Conservation (phyloP, 2,797 vertebrate genomes). For the Otolemur crassicaudatus region DNA sequence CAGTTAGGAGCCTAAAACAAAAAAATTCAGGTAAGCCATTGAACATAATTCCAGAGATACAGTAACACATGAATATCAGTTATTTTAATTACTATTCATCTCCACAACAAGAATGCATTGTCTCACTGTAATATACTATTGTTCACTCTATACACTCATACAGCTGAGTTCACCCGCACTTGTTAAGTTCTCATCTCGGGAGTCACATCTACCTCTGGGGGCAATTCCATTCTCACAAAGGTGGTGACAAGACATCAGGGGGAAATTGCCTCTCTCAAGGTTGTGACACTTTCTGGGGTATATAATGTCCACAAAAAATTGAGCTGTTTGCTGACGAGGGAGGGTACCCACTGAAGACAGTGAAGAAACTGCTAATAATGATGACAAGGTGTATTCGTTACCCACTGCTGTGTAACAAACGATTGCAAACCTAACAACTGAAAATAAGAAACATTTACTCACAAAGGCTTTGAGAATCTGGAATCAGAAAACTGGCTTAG, state of each 20-base stretch:
- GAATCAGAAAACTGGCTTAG: not conserved
- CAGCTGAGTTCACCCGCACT: accelerated
- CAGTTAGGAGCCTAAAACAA: not conserved
- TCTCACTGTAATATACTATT: not conserved
- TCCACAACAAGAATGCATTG: not conserved
- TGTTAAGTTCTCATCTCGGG: not conserved
- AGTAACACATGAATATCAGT: not conserved
- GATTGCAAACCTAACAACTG: not conserved
- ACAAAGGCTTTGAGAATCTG: not conserved
- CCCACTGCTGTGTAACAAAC: not conserved
- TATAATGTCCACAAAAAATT: not conserved
- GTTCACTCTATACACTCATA: not conserved
- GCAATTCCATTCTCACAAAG: not conserved
- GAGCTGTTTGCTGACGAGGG: not conserved
- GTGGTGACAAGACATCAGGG: not conserved
- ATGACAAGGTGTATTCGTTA: not conserved
- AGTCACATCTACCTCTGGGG: not conserved
- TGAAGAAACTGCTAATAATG: not conserved
- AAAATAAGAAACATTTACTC: not conserved
- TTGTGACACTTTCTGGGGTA: not conserved
- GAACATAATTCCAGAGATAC: not conserved
- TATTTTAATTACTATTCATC: not conserved
- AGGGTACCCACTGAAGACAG: not conserved
- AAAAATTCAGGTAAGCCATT: not conserved
- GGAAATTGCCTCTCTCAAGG: not conserved